Base-by-base conservation (phyloP, 1,140 invertebrate genomes). In the Ctenoplectra terminalis region DNA sequence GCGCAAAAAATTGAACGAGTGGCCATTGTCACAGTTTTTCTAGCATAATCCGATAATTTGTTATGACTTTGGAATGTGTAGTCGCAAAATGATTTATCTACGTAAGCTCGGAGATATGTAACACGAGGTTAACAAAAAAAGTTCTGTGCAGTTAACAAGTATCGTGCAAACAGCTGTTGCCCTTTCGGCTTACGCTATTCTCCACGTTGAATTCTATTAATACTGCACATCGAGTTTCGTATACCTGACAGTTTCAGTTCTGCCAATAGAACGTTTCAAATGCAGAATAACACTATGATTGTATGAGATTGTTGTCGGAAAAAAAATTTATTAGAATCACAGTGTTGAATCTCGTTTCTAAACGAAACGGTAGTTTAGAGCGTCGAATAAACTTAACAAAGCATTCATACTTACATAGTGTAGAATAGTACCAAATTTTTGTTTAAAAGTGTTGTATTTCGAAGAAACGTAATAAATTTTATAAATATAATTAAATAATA, bases 181-280 rank as follows among this genome's bases (percentile, higher is more conserved):
- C 13, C 4, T 46, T 64, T 64, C 3, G 15, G 9, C 15, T 64
- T 31, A 1, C 4, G 8, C 1, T 29, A 13, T 29, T 75, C 34
- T 40, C 11, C 20, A 13, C 48, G 46, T 26, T 37, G 8, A 29
- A 31, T 66, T 58, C 60, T 85, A 66, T 85, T 82, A 31, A 20
- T 82, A 72, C 50, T 56, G 34, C n/a, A 7, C 31, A 17, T 60
- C 52, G 48, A 40, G 67, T 81, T 72, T 85, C 43, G 48, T 85
- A 72, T 43, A 86, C 54, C 29, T 34, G 2, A 31, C 17, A 7
- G 0, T 11, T 43, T 82, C 82, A 48, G 54, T 31, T 23, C 13
- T 17, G 31, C 9, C 15, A 72, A 29, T 9, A 15, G n/a, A 23
- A 50, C 29, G 26, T 34, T 31, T 70, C 8, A 52, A 54, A 54